phyloP scores from a whole-genome alignment of 2,888 invertebrate species.

The Spilarctia lutea region DNA sequence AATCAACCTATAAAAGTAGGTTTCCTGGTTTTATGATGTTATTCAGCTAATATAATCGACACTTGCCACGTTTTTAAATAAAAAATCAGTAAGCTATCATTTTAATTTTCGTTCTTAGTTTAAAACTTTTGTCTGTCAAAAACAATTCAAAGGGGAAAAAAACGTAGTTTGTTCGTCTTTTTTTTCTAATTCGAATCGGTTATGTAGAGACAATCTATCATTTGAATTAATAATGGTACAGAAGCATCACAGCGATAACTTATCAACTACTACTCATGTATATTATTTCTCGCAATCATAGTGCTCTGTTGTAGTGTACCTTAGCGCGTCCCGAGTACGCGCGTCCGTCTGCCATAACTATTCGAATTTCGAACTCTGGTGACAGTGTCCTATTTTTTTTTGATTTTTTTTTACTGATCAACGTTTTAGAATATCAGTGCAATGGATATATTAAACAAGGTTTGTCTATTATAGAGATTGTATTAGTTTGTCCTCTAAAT shows the following conservation, averaged over 20 bases:
- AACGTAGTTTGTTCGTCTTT: neutral
- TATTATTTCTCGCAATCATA: slow-evolving; percentile 47
- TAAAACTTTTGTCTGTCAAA: too few relatives aligned
- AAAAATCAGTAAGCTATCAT: too few relatives aligned
- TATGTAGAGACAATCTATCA: slow-evolving; percentile 21
- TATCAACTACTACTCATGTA: slow-evolving; percentile 45
- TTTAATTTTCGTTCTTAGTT: too few relatives aligned
- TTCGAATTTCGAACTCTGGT: slow-evolving; percentile 46
- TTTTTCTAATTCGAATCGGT: neutral
- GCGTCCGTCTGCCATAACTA: slow-evolving; percentile 44
- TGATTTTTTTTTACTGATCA: slow-evolving; percentile 6
- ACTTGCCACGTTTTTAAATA: too few relatives aligned
- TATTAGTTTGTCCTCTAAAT: slow-evolving; percentile 32
- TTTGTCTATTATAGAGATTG: slow-evolving; percentile 30
- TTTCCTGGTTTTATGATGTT: neutral
- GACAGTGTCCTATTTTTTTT: slow-evolving; percentile 34
- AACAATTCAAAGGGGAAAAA: too few relatives aligned
- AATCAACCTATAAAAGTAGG: neutral
- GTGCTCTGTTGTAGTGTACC: slow-evolving; percentile 37
- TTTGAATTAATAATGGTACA: slow-evolving; percentile 43
- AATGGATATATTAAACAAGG: slow-evolving; percentile 60
- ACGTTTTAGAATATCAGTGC: slow-evolving; percentile 22
- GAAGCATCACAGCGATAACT: slow-evolving; percentile 47
- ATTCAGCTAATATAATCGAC: neutral
- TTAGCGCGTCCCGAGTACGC: slow-evolving; percentile 44